A percentile compares a stretch with the other conserved stretches of the same genome.
These are phyloP conservation scores for Archips xylosteana DNA, from an alignment of 2,888 invertebrate species.

Conservation along the genomic window DNA sequence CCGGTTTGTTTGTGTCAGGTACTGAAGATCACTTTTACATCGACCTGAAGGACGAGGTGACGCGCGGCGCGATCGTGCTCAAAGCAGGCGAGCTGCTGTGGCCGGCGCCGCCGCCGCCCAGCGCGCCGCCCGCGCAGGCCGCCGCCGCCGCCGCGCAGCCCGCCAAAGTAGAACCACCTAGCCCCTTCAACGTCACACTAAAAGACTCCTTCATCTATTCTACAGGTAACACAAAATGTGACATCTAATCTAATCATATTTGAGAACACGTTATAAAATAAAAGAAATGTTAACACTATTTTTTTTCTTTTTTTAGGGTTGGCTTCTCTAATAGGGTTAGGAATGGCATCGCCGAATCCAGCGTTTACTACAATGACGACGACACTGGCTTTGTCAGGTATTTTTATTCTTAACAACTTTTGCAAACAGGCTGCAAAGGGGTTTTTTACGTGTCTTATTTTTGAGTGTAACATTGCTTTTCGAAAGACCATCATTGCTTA, in stretches of 20 bases:
- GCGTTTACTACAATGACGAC: slow-evolving; percentile 95
- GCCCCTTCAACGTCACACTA: slow-evolving; percentile 89
- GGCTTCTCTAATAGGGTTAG: slow-evolving; percentile 88
- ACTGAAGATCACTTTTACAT: slow-evolving; percentile 92
- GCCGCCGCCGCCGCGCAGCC: slow-evolving; percentile 70
- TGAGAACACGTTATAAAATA: background rate
- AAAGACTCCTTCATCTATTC: slow-evolving; percentile 89
- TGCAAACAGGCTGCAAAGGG: too few species aligned
- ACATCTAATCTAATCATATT: background rate
- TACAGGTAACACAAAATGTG: slow-evolving; percentile 78
- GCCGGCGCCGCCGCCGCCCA: slow-evolving; percentile 91
- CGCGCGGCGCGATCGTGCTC: slow-evolving; percentile 92
- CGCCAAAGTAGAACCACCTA: slow-evolving; percentile 78
- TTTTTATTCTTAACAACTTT: background rate
- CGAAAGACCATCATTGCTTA: too few species aligned
- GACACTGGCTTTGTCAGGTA: slow-evolving; percentile 92
- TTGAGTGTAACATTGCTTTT: too few species aligned
- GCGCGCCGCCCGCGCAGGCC: slow-evolving; percentile 78
- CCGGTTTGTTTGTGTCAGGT: slow-evolving; percentile 79
- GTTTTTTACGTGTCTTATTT: too few species aligned
- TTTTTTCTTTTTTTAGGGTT: slow-evolving; percentile 80
- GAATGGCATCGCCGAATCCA: slow-evolving; percentile 92
- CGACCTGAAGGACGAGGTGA: slow-evolving; percentile 94
- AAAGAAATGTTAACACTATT: background rate
- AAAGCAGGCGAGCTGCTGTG: slow-evolving; percentile 91